Evolutionary conservation across 2,888 invertebrate genomes (phyloP).

Genomic region (Hirtodrosophila cameraria): DNA sequence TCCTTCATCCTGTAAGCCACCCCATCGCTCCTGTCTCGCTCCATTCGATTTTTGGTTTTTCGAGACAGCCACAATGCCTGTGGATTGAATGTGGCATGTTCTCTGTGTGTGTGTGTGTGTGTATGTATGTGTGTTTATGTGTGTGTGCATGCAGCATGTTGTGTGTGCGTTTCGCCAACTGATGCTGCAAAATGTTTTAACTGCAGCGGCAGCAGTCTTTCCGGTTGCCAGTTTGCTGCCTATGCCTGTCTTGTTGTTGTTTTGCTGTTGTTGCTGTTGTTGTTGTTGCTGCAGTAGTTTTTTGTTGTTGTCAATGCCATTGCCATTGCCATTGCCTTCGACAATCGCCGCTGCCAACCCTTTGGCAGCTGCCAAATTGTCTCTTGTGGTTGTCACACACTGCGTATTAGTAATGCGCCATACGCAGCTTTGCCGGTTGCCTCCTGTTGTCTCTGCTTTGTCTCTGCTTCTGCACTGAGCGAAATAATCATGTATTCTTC

Average conservation of each 20-base stretch:
- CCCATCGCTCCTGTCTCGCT: constrained; percentile 5
- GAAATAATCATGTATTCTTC: no score
- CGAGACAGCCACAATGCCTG: constrained; percentile 71
- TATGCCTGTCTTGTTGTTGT: no score
- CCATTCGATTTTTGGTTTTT: constrained; percentile 76
- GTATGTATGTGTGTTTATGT: constrained; percentile 18
- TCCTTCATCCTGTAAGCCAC: background rate
- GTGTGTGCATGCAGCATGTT: constrained; percentile 8
- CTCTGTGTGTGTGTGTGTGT: constrained; percentile 32
- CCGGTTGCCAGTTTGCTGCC: constrained; percentile 43
- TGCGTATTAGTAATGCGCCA: constrained; percentile 80
- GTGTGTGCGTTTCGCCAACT: constrained; percentile 20
- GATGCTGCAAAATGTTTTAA: constrained; percentile 69
- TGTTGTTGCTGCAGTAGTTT: no score
- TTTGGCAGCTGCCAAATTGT: constrained; percentile 81
- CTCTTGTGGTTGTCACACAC: constrained; percentile 80
- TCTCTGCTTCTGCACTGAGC: no score
- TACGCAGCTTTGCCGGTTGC: constrained; percentile 62
- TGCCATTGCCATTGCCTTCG: constrained; percentile 26
- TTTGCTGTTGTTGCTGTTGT: no score
- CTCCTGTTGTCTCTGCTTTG: constrained; percentile 8
- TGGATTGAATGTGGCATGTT: constrained; percentile 59
- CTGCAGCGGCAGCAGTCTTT: constrained; percentile 69
- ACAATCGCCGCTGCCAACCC: constrained; percentile 55
- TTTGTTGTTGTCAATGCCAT: no score